A percentile compares a stretch with the other conserved stretches of the same genome.
These are phyloP conservation scores for Muntiacus reevesi DNA, from an alignment of 2,113 vertebrate species.

Conservation along the genomic window DNA sequence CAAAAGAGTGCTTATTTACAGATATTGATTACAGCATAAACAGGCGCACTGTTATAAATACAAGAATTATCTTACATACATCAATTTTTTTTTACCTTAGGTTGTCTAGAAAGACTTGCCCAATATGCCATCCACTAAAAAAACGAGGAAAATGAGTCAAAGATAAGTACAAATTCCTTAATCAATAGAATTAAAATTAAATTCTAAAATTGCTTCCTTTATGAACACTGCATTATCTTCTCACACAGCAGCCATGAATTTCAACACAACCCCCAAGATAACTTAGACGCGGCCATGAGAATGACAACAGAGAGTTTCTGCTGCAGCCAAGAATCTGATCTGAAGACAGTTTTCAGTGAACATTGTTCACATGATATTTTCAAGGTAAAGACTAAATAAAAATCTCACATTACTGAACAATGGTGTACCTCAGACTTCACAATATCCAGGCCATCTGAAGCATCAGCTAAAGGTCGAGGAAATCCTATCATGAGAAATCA, in stretches of 20 bases:
- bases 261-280: neutral
- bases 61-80: neutral
- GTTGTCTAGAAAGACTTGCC: constrained; percentile 75
- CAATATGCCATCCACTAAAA: constrained; percentile 78
- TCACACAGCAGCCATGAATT: neutral
- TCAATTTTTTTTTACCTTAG: constrained; percentile 74
- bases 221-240: neutral
- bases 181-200: neutral
- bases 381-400: constrained; percentile 10
- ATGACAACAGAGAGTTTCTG: neutral
- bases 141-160: neutral
- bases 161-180: constrained; percentile 4
- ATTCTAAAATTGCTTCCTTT: constrained; percentile 25
- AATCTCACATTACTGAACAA: neutral
- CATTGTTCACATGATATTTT: neutral
- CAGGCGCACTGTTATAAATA: neutral
- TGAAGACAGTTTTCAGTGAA: constrained; percentile 41
- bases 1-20: neutral
- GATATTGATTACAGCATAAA: neutral
- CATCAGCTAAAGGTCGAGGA: neutral
- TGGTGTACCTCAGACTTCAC: constrained; percentile 58
- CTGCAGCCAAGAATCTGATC: neutral
- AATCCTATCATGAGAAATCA: constrained; percentile 54
- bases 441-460: constrained; percentile 41
- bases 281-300: neutral